Evolutionary conservation across 2,113 vertebrate species (phyloP), one percentile per base, ranked within the genome.

Genomic region (Xenopus tropicalis): DNA sequence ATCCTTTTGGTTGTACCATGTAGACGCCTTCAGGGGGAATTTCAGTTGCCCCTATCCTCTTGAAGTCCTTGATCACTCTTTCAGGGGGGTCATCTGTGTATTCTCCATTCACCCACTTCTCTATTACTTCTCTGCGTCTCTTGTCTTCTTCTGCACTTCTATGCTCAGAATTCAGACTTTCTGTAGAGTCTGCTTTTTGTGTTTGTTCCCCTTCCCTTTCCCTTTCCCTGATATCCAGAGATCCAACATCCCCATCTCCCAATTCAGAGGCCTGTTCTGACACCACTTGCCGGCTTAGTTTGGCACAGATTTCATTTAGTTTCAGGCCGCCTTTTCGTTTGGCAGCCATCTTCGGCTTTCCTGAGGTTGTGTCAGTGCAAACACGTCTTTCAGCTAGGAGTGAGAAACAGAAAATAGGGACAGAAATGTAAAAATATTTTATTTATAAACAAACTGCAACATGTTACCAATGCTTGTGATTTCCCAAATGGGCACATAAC

Each of bases 321-420:
- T 99, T 99, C 92, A 99, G 93, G 94, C 97, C 97, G 84, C 97
- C 96, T 94, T 99, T 99, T 89, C 97, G 95, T 91, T 98, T 98
- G 93, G 96, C 91, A 84, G 97, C 97, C 97, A 98, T 98, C 44
- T 94, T 90, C 88, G 94, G 87, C 93, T 95, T 98, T 93, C 95
- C 95, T 94, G 97, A 91, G 88, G 93, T 93, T 82, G 90, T 87
- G 93, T 98, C 95, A 88, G 93, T 93, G 94, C 96, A 96, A 94
- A 94, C 92, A 93, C 90, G 92, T 92, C 95, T 96, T 95, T 98
- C 96, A 95, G 96, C 96, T 98, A 87, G 0, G 72, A 71, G 70
- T 25, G 69, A n/a, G 3, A n/a, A 84, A 78, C 79, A 77, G 74
- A 68, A 63, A 29, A 70, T 78, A 72, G 13, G 69, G 24, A 44